Conservation (phyloP, 2,888 invertebrate genomes). For the Eupithecia inturbata region DNA sequence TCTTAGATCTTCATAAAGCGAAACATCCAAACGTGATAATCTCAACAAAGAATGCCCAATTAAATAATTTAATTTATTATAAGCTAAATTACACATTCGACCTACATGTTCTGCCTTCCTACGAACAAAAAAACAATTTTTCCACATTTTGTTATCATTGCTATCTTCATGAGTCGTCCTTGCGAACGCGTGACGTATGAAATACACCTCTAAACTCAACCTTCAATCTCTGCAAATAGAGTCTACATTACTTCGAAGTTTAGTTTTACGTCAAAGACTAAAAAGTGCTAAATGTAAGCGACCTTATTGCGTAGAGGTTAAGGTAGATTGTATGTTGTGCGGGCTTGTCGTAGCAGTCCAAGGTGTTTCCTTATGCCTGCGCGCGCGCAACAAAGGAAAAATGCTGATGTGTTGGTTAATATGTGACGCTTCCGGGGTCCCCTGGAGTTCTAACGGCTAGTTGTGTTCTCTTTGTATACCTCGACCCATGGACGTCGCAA, state of each 20-base stretch:
- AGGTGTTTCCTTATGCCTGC: slow-evolving; percentile 59
- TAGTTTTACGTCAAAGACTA: slow-evolving; percentile 3
- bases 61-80: slow-evolving; percentile 10
- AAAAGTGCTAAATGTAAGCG: slow-evolving; percentile 13
- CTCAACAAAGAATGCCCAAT: not conserved
- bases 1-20: slow-evolving; percentile 1
- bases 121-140: slow-evolving; percentile 39
- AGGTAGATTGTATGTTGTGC: slow-evolving; percentile 20
- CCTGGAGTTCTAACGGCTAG: slow-evolving; percentile 8
- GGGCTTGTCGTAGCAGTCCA: slow-evolving; percentile 42
- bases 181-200: slow-evolving; percentile 37
- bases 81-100: slow-evolving; percentile 25
- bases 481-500: not conserved
- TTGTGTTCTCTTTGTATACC: not conserved
- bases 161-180: slow-evolving; percentile 47
- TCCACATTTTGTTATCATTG: slow-evolving; percentile 42
- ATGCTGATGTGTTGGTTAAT: slow-evolving; percentile 51
- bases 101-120: slow-evolving; percentile 41
- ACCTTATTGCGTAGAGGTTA: slow-evolving; percentile 4
- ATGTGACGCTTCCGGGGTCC: slow-evolving; percentile 54
- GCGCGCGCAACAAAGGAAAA: slow-evolving; percentile 56
- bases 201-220: slow-evolving; percentile 19
- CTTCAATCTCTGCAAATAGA: slow-evolving; percentile 18
- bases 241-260: slow-evolving; percentile 21
- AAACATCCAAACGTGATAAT: not conserved